Percentiles rank a stretch among this genome's conserved stretches.
phyloP scores from a whole-genome alignment of 2,113 vertebrate species.

The Shinisaurus crocodilurus region DNA sequence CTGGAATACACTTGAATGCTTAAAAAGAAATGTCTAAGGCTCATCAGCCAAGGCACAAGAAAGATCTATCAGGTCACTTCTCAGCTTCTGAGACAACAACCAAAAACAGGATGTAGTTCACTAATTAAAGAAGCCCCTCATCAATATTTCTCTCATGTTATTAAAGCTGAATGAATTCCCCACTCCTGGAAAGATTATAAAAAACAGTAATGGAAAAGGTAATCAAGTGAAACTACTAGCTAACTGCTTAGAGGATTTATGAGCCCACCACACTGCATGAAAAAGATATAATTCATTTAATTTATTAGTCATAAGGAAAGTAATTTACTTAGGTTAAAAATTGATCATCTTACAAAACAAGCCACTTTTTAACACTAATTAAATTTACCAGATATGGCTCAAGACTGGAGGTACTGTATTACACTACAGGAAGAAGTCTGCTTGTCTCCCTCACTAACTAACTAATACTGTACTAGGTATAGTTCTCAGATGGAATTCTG shows the following conservation, averaged over 20 bases:
- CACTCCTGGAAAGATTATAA: slow-evolving; percentile 61
- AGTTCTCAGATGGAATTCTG: background rate
- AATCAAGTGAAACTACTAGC: slow-evolving; percentile 73
- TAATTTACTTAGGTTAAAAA: slow-evolving; percentile 68
- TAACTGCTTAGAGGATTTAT: slow-evolving; percentile 65
- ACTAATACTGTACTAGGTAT: background rate
- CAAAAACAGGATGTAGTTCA: slow-evolving; percentile 30
- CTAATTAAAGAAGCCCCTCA: slow-evolving; percentile 25
- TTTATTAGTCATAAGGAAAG: slow-evolving; percentile 74
- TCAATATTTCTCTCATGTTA: slow-evolving; percentile 41
- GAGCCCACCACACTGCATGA: slow-evolving; percentile 35
- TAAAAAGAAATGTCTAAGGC: slow-evolving; percentile 3
- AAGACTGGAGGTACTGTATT: slow-evolving; percentile 3
- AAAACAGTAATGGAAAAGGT: slow-evolving; percentile 72
- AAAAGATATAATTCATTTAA: slow-evolving; percentile 70
- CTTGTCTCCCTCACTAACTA: background rate
- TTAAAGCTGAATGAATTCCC: slow-evolving; percentile 65
- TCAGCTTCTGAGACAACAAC: background rate
- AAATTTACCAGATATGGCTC: slow-evolving; percentile 45
- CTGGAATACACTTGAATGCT: background rate
- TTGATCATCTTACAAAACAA: slow-evolving; percentile 72
- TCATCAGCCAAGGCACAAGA: slow-evolving; percentile 5
- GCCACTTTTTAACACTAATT: slow-evolving; percentile 64
- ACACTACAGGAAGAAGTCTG: background rate
- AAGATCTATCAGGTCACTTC: background rate